These are phyloP conservation scores for Drosophila ercepeae DNA, from an alignment of 1,140 invertebrate species.

Conservation along the genomic window DNA sequence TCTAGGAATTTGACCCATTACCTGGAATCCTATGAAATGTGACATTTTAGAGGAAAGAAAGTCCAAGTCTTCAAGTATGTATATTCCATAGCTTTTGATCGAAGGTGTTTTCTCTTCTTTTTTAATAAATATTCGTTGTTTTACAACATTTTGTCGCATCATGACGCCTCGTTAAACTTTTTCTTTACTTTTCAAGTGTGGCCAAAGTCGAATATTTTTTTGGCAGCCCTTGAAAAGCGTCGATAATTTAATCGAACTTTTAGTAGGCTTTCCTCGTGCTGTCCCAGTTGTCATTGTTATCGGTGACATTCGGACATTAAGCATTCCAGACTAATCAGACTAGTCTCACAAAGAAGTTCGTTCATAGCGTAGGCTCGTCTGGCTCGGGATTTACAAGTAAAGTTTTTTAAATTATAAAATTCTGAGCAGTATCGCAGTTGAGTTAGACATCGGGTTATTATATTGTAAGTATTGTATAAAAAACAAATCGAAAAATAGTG, in stretches of 20 bases:
- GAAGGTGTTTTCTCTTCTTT: too few relatives aligned
- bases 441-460: too few relatives aligned
- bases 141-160: too few relatives aligned
- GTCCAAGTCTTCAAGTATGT: too few relatives aligned
- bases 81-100: too few relatives aligned
- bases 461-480: too few relatives aligned
- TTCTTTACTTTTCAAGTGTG: neutral
- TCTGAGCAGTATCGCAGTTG: neutral
- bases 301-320: too few relatives aligned
- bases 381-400: neutral
- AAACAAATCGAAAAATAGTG: too few relatives aligned
- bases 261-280: neutral
- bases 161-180: too few relatives aligned
- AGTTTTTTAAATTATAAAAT: neutral
- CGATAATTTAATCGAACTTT: neutral
- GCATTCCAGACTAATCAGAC: neutral
- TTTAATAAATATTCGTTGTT: too few relatives aligned
- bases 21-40: neutral
- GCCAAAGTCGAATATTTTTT: neutral
- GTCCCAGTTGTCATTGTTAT: too few relatives aligned
- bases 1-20: neutral
- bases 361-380: neutral
- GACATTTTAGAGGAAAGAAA: too few relatives aligned
- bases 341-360: neutral
- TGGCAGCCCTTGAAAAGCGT: neutral